Percentiles rank a stretch among this genome's conserved stretches.
These are phyloP conservation scores for Cheilosia impressa DNA, from an alignment of 2,888 invertebrate genomes.

Conservation along the genomic window DNA sequence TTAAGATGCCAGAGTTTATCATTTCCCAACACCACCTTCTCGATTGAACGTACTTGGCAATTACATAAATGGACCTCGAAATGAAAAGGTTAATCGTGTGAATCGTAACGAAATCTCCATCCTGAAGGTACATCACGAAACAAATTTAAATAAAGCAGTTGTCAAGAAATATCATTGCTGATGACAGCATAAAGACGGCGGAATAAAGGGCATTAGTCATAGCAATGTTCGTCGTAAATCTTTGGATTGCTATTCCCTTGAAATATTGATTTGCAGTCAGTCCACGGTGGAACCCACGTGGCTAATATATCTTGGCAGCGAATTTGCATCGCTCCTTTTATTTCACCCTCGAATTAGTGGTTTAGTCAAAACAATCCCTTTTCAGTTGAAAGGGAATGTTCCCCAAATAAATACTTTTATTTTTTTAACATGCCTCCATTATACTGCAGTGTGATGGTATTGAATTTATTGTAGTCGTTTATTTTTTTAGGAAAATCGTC, in stretches of 20 bases:
- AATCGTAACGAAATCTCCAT: background rate
- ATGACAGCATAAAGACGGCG: background rate
- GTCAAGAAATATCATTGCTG: background rate
- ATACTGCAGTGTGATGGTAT: too few species aligned
- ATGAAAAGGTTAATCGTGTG: background rate
- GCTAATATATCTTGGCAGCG: background rate
- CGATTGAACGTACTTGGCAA: background rate
- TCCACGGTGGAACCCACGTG: background rate
- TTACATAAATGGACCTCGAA: background rate
- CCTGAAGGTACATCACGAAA: background rate
- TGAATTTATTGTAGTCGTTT: too few species aligned
- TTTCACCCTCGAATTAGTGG: background rate
- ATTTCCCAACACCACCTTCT: background rate
- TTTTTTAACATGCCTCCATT: too few species aligned
- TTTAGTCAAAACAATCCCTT: background rate
- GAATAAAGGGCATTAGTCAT: slow-evolving; percentile 1
- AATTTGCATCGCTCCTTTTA: background rate
- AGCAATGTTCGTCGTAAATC: background rate
- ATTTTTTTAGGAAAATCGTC: too few species aligned
- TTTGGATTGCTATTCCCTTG: background rate
- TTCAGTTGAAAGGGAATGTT: background rate
- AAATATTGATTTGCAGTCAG: background rate
- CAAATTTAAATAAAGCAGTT: background rate
- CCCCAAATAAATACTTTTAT: too few species aligned
- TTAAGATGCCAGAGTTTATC: background rate